A percentile compares a stretch with the other conserved stretches of the same genome.
Conservation (phyloP, 2,797 vertebrate genomes). For the Phataginus tricuspis region DNA sequence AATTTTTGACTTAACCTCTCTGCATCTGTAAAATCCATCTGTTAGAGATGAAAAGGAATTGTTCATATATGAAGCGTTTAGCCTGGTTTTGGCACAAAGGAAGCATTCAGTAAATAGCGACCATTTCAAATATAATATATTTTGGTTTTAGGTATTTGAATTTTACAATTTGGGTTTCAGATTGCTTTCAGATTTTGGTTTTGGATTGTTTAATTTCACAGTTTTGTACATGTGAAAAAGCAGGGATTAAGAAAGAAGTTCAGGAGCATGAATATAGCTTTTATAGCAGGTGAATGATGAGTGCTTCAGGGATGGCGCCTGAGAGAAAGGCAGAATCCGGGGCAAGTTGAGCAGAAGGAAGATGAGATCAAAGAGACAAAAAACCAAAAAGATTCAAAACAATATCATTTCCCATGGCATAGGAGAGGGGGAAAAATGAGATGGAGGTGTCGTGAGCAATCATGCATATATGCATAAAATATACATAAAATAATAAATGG, state of each 20-base stretch:
- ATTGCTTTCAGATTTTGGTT: background rate
- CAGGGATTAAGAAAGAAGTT: constrained; percentile 5
- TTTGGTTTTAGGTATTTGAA: background rate
- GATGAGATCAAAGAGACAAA: constrained; percentile 24
- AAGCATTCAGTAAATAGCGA: background rate
- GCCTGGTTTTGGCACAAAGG: background rate
- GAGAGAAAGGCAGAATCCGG: constrained; percentile 18
- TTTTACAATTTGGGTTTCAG: background rate
- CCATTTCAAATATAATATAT: background rate
- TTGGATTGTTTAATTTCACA: background rate
- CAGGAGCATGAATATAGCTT: background rate
- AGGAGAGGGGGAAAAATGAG: background rate
- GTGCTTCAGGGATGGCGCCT: background rate
- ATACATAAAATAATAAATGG: background rate
- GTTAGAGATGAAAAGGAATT: background rate
- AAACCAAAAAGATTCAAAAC: background rate
- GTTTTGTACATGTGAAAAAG: constrained; percentile 1
- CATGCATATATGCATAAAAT: background rate
- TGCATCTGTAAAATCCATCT: background rate
- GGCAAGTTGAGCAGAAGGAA: constrained; percentile 45
- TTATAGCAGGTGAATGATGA: background rate
- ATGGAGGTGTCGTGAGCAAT: background rate
- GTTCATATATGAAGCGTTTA: background rate
- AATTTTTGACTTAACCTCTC: background rate
- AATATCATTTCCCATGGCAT: background rate